Conservation (phyloP, 1,140 invertebrate genomes). For the Achroia grisella region DNA sequence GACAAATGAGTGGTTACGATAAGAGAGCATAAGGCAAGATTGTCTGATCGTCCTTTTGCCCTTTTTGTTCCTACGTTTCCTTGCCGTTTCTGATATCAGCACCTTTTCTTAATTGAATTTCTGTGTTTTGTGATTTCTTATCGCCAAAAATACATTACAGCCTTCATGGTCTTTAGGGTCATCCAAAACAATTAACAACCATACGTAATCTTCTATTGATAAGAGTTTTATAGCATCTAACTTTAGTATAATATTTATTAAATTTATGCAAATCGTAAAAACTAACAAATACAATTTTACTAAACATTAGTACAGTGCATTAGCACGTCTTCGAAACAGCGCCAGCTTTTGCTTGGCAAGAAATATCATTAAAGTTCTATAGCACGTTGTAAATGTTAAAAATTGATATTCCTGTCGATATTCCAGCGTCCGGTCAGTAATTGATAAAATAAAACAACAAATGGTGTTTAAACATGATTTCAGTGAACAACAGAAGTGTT, state of each 20-base stretch:
- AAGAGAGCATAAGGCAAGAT: constrained; percentile 51
- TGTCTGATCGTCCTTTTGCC: constrained; percentile 41
- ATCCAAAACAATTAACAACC: constrained; percentile 32
- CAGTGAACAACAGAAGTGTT: constrained; percentile 28
- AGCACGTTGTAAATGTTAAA: constrained; percentile 8
- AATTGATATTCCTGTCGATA: constrained; percentile 40
- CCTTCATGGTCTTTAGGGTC: constrained; percentile 27
- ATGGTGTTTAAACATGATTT: constrained; percentile 19
- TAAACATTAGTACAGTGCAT: constrained; percentile 6
- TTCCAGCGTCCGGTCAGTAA: constrained; percentile 40
- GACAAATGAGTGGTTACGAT: constrained; percentile 62
- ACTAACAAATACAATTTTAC: constrained; percentile 10
- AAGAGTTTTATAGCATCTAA: constrained; percentile 3
- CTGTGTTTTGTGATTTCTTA: constrained; percentile 53
- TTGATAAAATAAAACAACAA: constrained; percentile 47
- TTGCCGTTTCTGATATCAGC: constrained; percentile 53
- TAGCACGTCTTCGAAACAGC: constrained; percentile 2
- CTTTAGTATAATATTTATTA: constrained; percentile 9
- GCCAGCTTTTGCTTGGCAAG: background rate
- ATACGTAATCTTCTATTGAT: constrained; percentile 22
- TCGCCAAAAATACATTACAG: constrained; percentile 49
- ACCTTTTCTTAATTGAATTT: constrained; percentile 64
- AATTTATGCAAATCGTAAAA: constrained; percentile 6
- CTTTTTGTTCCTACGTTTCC: constrained; percentile 30
- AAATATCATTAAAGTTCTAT: constrained; percentile 4